Percentiles rank a stretch among this genome's conserved stretches.
These are phyloP conservation scores for Catocala nupta DNA, from an alignment of 2,888 invertebrate genomes.

Conservation along the genomic window DNA sequence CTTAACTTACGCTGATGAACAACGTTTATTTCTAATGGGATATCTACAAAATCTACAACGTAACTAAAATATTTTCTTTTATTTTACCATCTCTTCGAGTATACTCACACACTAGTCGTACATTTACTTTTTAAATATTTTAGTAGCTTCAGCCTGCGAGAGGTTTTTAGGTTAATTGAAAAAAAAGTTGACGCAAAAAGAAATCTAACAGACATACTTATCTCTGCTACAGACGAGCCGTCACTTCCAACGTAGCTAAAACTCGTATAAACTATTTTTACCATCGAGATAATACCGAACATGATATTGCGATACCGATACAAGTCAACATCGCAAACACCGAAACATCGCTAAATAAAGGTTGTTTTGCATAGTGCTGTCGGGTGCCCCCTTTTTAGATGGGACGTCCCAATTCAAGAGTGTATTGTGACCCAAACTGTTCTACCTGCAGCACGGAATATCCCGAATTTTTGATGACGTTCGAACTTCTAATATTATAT, in stretches of 20 bases:
- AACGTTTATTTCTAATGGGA: too few species aligned
- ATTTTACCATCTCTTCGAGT: too few species aligned
- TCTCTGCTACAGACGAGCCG: slow-evolving; percentile 28
- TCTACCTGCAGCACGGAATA: slow-evolving; percentile 10
- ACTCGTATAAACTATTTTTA: slow-evolving; percentile 12
- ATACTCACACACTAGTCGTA: too few species aligned
- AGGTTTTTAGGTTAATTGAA: slow-evolving; percentile 18
- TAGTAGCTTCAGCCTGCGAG: not conserved
- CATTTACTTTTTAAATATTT: slow-evolving; percentile 8
- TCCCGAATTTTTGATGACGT: slow-evolving; percentile 13
- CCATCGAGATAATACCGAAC: slow-evolving; percentile 14
- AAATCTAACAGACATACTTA: slow-evolving; percentile 16
- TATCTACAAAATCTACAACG: too few species aligned
- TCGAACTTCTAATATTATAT: slow-evolving; percentile 7
- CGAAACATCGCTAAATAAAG: slow-evolving; percentile 62
- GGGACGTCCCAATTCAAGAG: slow-evolving; percentile 28
- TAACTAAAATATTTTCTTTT: too few species aligned
- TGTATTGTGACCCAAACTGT: slow-evolving; percentile 12
- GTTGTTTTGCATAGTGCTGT: slow-evolving; percentile 34
- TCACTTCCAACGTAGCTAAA: slow-evolving; percentile 22
- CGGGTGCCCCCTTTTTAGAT: slow-evolving; percentile 14
- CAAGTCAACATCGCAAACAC: slow-evolving; percentile 48
- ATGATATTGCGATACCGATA: slow-evolving; percentile 21
- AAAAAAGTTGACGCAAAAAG: slow-evolving; percentile 1
- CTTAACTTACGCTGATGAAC: too few species aligned